Base-by-base conservation (phyloP, 2,888 invertebrate species). In the Drosophila quinaria region DNA sequence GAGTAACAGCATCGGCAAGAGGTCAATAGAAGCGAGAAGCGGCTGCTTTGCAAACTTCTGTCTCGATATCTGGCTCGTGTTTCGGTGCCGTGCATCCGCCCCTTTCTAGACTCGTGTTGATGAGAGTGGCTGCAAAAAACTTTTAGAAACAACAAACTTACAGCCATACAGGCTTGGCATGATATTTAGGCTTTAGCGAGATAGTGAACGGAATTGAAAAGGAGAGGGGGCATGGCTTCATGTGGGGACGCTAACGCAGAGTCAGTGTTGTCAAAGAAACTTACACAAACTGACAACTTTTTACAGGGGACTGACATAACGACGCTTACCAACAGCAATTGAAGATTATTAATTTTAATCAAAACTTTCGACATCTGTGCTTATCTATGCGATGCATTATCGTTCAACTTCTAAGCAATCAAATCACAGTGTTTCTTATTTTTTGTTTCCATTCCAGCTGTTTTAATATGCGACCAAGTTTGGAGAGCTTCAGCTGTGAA, bases 311-410 rank as follows among this genome's bases (percentile, higher is more conserved):
- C 33, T 4, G 11, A 35, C 11, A 33, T 11, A 35, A 13, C 33
- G 33, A 35, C 33, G 33, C 33, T 33, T 33, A 33, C 33, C 58
- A 46, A 65, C 68, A 66, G 70, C 80, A 85, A 85, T 85, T 85
- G 87, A 72, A 85, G 86, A 85, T 84, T 85, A 85, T 85, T 83
- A 85, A 86, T 85, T 85, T 85, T 87, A 85, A 85, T 86, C 84
- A 85, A 85, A 85, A 84, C 77, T 84, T 84, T 86, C 59, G 62
- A 81, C 81, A 70, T 79, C 61, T 71, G 73, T 79, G 81, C 84
- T 81, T 81, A 81, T 84, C 81, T 84, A 71, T 84, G 84, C 81
- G 84, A 78, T 59, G 75, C 69, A 65, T 62, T 76, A 73, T 72
- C 71, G 46, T 33, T 58, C 58, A 76, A 67, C 68, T 70, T 66